These are phyloP conservation scores for Brenthis hecate DNA, from an alignment of 2,888 invertebrate species.

Conservation along the genomic window DNA sequence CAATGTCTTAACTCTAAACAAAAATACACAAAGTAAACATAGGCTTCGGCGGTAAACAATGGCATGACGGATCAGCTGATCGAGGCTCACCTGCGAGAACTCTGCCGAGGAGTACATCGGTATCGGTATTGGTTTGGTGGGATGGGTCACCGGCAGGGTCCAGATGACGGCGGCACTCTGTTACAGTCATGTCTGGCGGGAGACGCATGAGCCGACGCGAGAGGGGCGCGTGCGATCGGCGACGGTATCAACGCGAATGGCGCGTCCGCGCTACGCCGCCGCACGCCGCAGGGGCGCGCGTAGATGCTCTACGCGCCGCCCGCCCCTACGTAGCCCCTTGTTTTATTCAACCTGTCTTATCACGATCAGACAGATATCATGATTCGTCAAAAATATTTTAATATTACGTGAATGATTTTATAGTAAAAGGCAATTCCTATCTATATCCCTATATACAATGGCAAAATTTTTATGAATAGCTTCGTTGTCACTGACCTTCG, in stretches of 20 bases:
- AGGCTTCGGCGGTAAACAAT: constrained; percentile 31
- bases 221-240: constrained; percentile 75
- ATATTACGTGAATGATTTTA: no score
- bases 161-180: constrained; percentile 65
- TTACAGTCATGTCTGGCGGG: constrained; percentile 73
- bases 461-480: no score
- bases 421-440: no score
- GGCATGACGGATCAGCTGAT: constrained; percentile 54
- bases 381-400: background rate
- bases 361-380: background rate
- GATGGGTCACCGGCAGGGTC: constrained; percentile 53
- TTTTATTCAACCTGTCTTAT: constrained; percentile 36
- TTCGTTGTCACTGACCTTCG: no score
- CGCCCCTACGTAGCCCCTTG: constrained; percentile 58
- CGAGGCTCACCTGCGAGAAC: constrained; percentile 73
- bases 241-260: constrained; percentile 79
- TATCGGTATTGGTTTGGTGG: constrained; percentile 54
- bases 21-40: constrained; percentile 23
- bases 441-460: no score
- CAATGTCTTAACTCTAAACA: constrained; percentile 3
- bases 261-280: constrained; percentile 71
- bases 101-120: constrained; percentile 73
- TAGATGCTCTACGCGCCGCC: constrained; percentile 59
- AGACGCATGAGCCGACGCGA: constrained; percentile 72
- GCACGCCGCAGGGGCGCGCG: constrained; percentile 65